Conservation (phyloP, 2,113 vertebrate genomes). For the Tyto alba region DNA sequence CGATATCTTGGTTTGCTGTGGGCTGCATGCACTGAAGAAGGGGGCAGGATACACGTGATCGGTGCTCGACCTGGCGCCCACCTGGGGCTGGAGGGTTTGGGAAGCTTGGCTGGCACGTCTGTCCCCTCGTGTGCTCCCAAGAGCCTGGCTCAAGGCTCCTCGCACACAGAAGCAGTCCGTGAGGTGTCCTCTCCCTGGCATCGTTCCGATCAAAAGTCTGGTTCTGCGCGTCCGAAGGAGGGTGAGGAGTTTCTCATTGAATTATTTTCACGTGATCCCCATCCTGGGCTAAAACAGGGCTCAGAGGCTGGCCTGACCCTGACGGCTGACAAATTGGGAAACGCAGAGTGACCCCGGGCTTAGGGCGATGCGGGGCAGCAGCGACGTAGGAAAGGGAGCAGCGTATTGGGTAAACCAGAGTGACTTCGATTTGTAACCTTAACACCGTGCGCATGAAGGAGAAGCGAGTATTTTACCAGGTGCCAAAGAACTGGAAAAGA, state of each 20-base stretch:
- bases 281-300: not conserved
- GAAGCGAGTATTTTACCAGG: not conserved
- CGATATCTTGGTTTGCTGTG: accelerated
- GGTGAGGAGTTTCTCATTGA: not conserved
- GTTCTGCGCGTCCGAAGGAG: not conserved
- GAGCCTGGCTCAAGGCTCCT: not conserved
- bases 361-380: not conserved
- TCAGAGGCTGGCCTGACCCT: not conserved
- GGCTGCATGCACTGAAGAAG: not conserved
- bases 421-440: not conserved
- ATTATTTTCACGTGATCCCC: not conserved
- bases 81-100: not conserved
- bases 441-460: not conserved
- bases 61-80: not conserved
- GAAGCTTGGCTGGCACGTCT: not conserved
- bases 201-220: not conserved
- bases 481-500: not conserved
- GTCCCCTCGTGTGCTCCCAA: accelerated
- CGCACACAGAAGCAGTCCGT: accelerated
- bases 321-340: not conserved
- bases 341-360: not conserved
- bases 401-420: not conserved
- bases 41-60: accelerated
- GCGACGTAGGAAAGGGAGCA: not conserved
- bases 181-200: not conserved